Evolutionary conservation across 2,113 vertebrate species (phyloP), one percentile per base, ranked within the genome.

Genomic region (Orthonyx spaldingii): DNA sequence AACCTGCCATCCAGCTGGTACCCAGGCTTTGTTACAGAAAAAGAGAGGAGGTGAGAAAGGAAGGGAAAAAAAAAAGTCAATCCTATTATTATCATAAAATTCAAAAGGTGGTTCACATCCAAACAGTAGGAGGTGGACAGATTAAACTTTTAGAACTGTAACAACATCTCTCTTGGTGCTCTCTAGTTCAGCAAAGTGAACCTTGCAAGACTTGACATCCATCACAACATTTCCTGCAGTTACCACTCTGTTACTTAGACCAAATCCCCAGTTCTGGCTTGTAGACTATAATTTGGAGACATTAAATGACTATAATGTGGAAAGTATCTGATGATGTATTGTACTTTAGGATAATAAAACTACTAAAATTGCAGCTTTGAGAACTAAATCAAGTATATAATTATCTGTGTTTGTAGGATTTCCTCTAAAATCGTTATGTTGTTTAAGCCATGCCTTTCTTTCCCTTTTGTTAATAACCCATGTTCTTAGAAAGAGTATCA

Each of bases 401-500:
- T 97, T 98, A 97, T 97, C 93, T 89, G 52, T 96, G 72, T 97
- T 97, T 96, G 94, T 94, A 90, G 87, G 89, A 95, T 96, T 94
- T 97, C 57, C 56, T 96, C 81, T 96, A 93, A 94, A 83, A 95
- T 94, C 0, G 0, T 88, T 89, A 84, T 89, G 65, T 60, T 87
- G 93, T 97, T 96, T 96, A 97, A 97, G 69, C 60, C 23, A 55
- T 91, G 83, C 33, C 63, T 96, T 95, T 60, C 87, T 79, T 93
- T 90, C 50, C 90, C 83, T 95, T 93, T 87, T 69, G 42, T 85
- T 91, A 91, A 78, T 78, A 82, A 53, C 82, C 78, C 49, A 1
- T 39, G 46, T 55, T 93, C 92, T 96, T 93, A 97, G 92, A 39
- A n/a, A 95, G 94, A 94, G 27, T 46, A 68, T 69, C 86, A 68